Percentiles rank a stretch among this genome's conserved stretches.
Evolutionary conservation across 2,888 invertebrate genomes (phyloP).

Genomic region (Parelbella ahira): DNA sequence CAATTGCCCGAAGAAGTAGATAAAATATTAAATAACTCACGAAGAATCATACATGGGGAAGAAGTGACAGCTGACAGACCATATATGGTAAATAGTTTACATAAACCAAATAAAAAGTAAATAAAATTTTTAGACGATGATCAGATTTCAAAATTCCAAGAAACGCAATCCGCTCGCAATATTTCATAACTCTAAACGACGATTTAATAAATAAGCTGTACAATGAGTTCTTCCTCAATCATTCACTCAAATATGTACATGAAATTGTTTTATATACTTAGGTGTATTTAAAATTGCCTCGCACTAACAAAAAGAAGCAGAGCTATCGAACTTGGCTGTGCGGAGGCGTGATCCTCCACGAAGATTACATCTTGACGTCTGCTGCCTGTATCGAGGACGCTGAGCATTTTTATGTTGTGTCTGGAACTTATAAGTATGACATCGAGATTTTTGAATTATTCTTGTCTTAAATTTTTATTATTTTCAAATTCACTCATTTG

Average conservation of each 20-base stretch:
- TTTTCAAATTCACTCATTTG: no score
- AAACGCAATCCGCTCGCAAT: no score
- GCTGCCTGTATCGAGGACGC: conserved; percentile 67
- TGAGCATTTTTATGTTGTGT: conserved; percentile 62
- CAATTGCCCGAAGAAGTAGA: conserved; percentile 45
- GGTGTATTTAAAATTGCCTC: conserved; percentile 61
- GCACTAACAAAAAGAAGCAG: conserved; percentile 43
- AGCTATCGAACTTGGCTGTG: conserved; percentile 58
- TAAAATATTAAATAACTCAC: conserved; percentile 45
- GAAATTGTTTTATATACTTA: conserved; percentile 27
- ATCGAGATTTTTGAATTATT: neutral
- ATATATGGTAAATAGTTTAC: conserved; percentile 51
- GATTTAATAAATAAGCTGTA: no score
- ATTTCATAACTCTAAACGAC: no score
- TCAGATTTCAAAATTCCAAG: no score
- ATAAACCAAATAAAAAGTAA: neutral
- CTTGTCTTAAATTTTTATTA: neutral
- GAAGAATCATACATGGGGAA: conserved; percentile 59
- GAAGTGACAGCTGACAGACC: conserved; percentile 55
- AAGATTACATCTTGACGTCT: conserved; percentile 64
- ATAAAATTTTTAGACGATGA: no score
- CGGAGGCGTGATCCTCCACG: conserved; percentile 61
- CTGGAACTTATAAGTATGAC: conserved; percentile 61
- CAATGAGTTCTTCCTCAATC: no score
- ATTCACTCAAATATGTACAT: no score